Conservation (phyloP, 2,888 invertebrate genomes). For the Pseudolycoriella hygida region DNA sequence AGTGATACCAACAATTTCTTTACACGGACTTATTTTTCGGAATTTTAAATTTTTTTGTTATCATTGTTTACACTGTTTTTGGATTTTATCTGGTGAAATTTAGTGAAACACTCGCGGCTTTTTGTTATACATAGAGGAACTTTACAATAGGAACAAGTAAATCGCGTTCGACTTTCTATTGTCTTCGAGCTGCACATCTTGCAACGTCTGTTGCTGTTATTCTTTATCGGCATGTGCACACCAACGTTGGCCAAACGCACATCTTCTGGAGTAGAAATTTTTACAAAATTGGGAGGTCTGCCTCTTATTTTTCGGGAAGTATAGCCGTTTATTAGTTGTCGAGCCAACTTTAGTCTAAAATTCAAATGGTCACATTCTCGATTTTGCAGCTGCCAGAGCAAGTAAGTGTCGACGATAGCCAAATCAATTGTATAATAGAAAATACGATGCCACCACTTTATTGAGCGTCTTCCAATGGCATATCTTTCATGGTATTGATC, state of each 20-base stretch:
- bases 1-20: too few relatives aligned
- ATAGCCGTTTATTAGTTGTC: background rate
- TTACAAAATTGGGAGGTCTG: background rate
- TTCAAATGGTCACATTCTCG: background rate
- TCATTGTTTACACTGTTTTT: too few relatives aligned
- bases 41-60: too few relatives aligned
- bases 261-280: background rate
- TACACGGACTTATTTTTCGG: too few relatives aligned
- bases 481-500: too few relatives aligned
- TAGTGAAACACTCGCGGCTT: background rate
- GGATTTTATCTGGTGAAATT: too few relatives aligned
- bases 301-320: background rate
- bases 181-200: background rate
- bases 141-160: background rate
- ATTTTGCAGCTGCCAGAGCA: background rate
- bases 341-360: background rate
- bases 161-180: background rate
- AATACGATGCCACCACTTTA: conserved; percentile 1
- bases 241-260: background rate
- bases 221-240: background rate
- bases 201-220: background rate
- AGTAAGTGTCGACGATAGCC: background rate
- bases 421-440: background rate
- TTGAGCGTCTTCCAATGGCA: background rate
- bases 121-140: background rate